A percentile compares a stretch with the other conserved stretches of the same genome.
These are phyloP conservation scores for Silurus aristotelis DNA, from an alignment of 2,797 vertebrate genomes.

Conservation along the genomic window DNA sequence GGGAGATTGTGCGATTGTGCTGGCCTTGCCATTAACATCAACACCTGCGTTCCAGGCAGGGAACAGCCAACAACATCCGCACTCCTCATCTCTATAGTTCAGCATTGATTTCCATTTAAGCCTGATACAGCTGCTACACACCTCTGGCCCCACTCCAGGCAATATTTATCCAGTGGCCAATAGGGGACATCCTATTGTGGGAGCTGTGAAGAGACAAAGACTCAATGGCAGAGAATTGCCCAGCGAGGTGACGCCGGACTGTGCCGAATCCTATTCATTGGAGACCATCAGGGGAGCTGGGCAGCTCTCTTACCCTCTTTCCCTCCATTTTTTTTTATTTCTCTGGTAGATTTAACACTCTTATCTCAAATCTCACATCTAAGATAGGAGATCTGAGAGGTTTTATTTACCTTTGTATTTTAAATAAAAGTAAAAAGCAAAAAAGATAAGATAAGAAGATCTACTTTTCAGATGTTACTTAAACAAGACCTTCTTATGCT, in stretches of 20 bases:
- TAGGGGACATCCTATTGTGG: conserved; percentile 70
- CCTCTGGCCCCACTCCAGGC: conserved; percentile 67
- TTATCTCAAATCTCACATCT: background rate
- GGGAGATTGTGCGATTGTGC: conserved; percentile 66
- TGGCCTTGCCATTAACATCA: conserved; percentile 67
- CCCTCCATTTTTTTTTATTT: conserved; percentile 16
- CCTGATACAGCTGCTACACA: conserved; percentile 66
- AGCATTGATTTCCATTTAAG: conserved; percentile 78
- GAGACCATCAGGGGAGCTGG: conserved; percentile 61
- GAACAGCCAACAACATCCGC: conserved; percentile 46
- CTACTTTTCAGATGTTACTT: background rate
- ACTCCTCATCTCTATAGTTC: conserved; percentile 57
- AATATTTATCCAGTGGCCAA: conserved; percentile 75
- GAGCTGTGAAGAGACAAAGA: conserved; percentile 62
- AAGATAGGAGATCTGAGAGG: background rate
- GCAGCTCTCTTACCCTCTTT: conserved; percentile 43
- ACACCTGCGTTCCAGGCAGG: conserved; percentile 59
- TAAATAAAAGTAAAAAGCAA: background rate
- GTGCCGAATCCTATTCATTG: conserved; percentile 66
- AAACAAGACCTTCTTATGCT: background rate
- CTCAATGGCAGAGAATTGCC: conserved; percentile 65
- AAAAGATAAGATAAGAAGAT: background rate
- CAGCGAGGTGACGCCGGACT: conserved; percentile 66
- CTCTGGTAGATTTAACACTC: conserved; percentile 22
- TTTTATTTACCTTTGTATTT: conserved; percentile 2